phyloP scores from a whole-genome alignment of 2,113 vertebrate genomes.

The Crotalus viridis region DNA sequence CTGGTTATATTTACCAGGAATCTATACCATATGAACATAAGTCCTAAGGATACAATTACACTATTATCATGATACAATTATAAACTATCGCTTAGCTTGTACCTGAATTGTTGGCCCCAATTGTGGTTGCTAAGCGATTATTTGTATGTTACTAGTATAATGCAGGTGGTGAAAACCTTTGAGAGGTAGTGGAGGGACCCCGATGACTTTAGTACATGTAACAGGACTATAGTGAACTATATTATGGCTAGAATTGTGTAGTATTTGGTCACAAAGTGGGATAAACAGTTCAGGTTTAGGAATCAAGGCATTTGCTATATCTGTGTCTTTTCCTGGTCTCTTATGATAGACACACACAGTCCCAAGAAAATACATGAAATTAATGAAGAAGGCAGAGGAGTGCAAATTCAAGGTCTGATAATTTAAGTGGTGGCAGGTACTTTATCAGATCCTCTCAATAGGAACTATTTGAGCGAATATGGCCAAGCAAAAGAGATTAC shows the following conservation, averaged over 20 bases:
- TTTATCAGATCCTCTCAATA: neutral
- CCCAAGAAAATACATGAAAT: neutral
- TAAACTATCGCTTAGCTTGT: neutral
- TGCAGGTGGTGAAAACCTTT: neutral
- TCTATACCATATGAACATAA: neutral
- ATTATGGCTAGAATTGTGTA: neutral
- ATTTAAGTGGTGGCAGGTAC: neutral
- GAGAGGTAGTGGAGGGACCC: neutral
- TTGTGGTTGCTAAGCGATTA: neutral
- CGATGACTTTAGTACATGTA: neutral
- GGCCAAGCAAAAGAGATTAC: neutral
- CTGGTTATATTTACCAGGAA: neutral
- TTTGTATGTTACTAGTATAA: neutral
- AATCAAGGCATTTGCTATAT: neutral
- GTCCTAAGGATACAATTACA: neutral
- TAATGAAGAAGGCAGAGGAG: neutral
- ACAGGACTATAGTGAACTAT: neutral
- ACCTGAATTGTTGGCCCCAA: neutral
- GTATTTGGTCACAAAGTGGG: neutral
- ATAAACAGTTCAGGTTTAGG: neutral
- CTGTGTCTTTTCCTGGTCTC: neutral
- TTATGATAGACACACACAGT: neutral
- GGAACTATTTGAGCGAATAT: neutral
- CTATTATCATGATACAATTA: neutral
- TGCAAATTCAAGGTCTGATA: too few relatives aligned